Conservation (phyloP, 1,140 invertebrate species). For the Drosophila cardini region DNA sequence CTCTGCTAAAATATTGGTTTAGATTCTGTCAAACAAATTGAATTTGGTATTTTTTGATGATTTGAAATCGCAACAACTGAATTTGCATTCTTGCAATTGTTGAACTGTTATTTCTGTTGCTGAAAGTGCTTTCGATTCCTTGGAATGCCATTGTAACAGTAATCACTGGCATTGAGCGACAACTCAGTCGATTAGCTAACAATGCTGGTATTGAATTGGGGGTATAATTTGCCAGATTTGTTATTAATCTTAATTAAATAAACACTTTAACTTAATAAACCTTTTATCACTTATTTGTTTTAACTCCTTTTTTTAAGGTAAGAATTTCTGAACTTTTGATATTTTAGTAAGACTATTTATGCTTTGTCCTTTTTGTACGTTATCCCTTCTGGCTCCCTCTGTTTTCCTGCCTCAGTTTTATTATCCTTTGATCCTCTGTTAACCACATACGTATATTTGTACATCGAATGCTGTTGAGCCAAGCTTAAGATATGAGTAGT, state of each 20-base stretch:
- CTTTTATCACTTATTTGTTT: background rate
- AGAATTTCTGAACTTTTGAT: background rate
- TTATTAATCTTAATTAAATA: background rate
- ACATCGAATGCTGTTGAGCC: conserved; percentile 18
- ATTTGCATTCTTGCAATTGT: conserved; percentile 23
- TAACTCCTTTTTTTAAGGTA: background rate
- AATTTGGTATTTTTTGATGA: conserved; percentile 73
- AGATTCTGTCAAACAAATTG: conserved; percentile 83
- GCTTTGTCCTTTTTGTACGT: background rate
- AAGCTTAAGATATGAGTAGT: conserved; percentile 23
- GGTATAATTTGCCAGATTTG: too few species aligned
- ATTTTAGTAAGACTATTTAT: background rate
- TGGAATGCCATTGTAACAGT: background rate
- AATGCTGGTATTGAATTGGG: too few species aligned
- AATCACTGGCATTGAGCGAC: conserved; percentile 22
- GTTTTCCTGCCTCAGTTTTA: background rate
- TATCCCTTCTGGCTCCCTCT: background rate
- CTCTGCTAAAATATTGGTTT: conserved; percentile 76
- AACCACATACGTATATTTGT: conserved; percentile 8
- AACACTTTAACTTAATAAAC: background rate
- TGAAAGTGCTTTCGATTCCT: conserved; percentile 8
- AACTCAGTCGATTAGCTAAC: too few species aligned
- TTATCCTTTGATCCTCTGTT: conserved; percentile 8
- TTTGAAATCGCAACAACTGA: conserved; percentile 46
- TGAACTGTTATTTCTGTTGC: background rate